Base-by-base conservation (phyloP, 2,113 vertebrate species). In the Spea multiplicata region DNA sequence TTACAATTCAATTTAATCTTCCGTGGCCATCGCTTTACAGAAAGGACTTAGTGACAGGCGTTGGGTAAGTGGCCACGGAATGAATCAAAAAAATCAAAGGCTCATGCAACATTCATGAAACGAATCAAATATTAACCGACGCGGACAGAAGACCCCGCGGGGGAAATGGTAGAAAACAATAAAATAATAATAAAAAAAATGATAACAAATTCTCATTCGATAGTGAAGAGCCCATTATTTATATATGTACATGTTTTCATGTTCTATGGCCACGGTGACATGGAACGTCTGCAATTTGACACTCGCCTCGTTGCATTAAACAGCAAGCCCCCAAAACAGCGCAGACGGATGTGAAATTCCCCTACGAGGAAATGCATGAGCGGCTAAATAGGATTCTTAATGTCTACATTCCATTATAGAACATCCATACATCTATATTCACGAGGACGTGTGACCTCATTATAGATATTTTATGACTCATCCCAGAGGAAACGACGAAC, bases 381-480 rank as follows among this genome's bases (percentile, higher is more conserved):
- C 57, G 66, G 17, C 55, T 45, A 67, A 7, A 45, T 48, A 49
- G 53, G n/a, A 50, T 49, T 77, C 53, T 70, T 70, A 77, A 70
- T 77, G 75, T 77, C 61, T 77, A 70, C 47, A 6, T 50, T 59
- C 30, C 66, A 61, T 70, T 77, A 70, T 13, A 69, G 52, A 59
- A 76, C 13, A 14, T 30, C 30, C 30, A 9, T 12, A 45, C 8
- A 48, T 30, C 30, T 30, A 30, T 68, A 68, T 53, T 76, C 65
- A 53, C 53, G 44, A 50, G 44, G 53, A 70, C 17, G 5, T 13
- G 13, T n/a, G 13, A n/a, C 57, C 17, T 14, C 50, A 53, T 14
- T 62, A 68, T 70, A 46, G 61, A 77, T 77, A 49, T 70, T 77
- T 70, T 69, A 77, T 70, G 66, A 44, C 47, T 14, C 3, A 8